These are phyloP conservation scores for Herpetotheres cachinnans DNA, from an alignment of 2,113 vertebrate genomes.

Conservation along the genomic window DNA sequence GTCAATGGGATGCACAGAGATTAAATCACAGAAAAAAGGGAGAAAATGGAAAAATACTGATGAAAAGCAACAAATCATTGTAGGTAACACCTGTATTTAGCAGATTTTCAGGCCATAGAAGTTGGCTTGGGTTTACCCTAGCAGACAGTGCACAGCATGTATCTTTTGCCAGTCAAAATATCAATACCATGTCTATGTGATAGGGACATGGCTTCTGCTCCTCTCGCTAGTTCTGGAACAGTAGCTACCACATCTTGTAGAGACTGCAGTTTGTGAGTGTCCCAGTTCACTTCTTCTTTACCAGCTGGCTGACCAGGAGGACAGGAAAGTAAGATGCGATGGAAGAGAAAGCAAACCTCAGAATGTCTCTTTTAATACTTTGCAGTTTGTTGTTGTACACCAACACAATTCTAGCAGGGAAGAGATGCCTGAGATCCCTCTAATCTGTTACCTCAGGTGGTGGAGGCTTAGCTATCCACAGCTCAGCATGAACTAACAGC, in stretches of 20 bases:
- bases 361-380: not conserved
- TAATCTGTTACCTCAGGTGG: not conserved
- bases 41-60: not conserved
- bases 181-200: rapidly evolving
- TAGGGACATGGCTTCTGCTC: not conserved
- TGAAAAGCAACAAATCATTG: not conserved
- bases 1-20: not conserved
- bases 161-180: not conserved
- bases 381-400: not conserved
- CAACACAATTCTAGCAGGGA: not conserved
- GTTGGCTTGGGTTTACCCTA: not conserved
- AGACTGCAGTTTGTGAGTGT: not conserved
- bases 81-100: not conserved
- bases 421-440: not conserved
- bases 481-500: not conserved
- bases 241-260: not conserved
- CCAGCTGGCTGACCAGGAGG: not conserved
- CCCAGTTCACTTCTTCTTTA: not conserved
- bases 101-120: not conserved
- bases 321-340: not conserved
- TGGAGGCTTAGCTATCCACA: not conserved
- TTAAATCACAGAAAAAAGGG: not conserved
- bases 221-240: not conserved
- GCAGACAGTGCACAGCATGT: not conserved
- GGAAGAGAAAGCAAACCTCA: not conserved